Evolutionary conservation across 2,113 vertebrate genomes (phyloP), one percentile per base, ranked within the genome.

Genomic region (Centrocercus urophasianus): DNA sequence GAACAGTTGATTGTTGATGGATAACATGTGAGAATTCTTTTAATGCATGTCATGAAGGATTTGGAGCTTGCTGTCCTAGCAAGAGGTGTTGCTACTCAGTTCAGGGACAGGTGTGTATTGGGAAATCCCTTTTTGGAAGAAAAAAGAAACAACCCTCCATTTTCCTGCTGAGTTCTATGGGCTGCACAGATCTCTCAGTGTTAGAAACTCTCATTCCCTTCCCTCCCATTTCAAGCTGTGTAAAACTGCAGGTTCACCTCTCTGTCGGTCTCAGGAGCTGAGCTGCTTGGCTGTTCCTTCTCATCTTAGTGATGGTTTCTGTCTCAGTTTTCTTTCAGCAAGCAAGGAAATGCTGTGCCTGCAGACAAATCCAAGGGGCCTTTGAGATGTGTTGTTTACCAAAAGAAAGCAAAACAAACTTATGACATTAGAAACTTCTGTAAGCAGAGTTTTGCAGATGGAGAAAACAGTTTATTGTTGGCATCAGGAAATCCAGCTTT

Each of bases 201-300:
- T 36, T 87, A 63, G 57, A 72, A 86, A 82, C 60, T 27, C 34
- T 60, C 15, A 36, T 79, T 78, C 75, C 27, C 11, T 88, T 70
- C 67, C 34, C 14, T 77, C 5, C 13, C 10, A 7, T 34, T 73
- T 90, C 60, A 60, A 48, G 45, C 32, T 70, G 6, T 94, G 13
- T 78, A 15, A n/a, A 59, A n/a, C 67, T 91, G 47, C 34, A 69
- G 13, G 65, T 80, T 63, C 63, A 11, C 43, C 11, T 25, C 25
- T 27, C 22, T 84, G 64, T 21, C 32, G 30, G 0, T 75, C 73
- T 36, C 47, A 82, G 61, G 27, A 57, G 38, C 20, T 82, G 27
- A 64, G 34, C 20, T 79, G 42, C 32, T 70, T 63, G 38, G 22
- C 65, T 84, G 42, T 93, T 90, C 40, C 61, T 86, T 72, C 87